Evolutionary conservation across 2,888 invertebrate genomes (phyloP).

Genomic region (Archaeoteleia sp.): DNA sequence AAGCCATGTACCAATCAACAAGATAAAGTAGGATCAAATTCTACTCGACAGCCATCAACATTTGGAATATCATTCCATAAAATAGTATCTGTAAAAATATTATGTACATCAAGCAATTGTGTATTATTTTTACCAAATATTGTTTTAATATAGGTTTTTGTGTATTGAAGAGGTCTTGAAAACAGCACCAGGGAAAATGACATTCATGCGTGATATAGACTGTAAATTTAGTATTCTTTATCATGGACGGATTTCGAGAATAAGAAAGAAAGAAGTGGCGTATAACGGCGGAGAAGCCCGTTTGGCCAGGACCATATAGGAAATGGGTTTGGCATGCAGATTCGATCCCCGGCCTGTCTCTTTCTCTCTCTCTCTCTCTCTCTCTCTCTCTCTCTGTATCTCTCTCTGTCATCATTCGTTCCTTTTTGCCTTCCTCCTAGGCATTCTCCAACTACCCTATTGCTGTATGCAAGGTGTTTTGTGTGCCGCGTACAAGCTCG

Average conservation of each 20-base stretch:
- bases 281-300: constrained; percentile 32
- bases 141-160: neutral
- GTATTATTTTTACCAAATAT: no score
- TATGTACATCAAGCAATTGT: no score
- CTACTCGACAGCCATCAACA: no score
- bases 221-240: constrained; percentile 14
- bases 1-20: no score
- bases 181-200: constrained; percentile 1
- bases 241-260: constrained; percentile 17
- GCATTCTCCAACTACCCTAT: constrained; percentile 48
- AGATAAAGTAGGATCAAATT: no score
- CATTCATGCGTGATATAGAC: constrained; percentile 4
- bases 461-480: constrained; percentile 57
- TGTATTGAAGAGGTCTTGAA: constrained; percentile 5
- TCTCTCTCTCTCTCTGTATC: constrained; percentile 13
- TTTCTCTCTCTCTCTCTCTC: constrained; percentile 36
- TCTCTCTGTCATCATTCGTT: constrained; percentile 28
- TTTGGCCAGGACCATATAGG: constrained; percentile 34
- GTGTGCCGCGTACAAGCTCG: constrained; percentile 54
- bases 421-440: constrained; percentile 34
- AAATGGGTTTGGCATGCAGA: constrained; percentile 72
- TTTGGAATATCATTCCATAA: no score
- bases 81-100: no score
- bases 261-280: constrained; percentile 43
- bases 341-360: constrained; percentile 61